Percentiles rank a stretch among this genome's conserved stretches.
Evolutionary conservation across 2,888 invertebrate genomes (phyloP).

Genomic region (Parnassius mnemosyne): DNA sequence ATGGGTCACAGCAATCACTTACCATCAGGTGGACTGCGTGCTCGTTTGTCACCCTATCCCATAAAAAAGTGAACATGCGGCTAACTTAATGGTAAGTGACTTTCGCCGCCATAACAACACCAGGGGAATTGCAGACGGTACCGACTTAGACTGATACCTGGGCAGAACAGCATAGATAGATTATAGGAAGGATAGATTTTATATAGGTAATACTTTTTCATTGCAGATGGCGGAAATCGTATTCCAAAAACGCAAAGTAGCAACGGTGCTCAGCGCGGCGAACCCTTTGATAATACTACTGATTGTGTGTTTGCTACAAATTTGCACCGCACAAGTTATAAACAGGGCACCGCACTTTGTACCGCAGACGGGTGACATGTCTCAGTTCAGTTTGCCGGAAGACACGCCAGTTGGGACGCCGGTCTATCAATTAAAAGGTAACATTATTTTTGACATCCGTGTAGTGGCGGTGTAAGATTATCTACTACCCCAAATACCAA

Average conservation of each 20-base stretch:
- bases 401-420: constrained; percentile 87
- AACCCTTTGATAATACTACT: constrained; percentile 58
- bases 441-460: constrained; percentile 12
- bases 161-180: no score
- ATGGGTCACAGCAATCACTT: no score
- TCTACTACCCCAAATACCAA: no score
- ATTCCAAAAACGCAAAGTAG: constrained; percentile 60
- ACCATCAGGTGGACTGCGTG: no score
- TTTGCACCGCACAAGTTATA: constrained; percentile 74
- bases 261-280: constrained; percentile 54
- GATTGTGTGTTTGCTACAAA: constrained; percentile 47
- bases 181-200: no score
- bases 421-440: constrained; percentile 87
- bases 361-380: constrained; percentile 88
- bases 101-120: no score
- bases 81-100: no score
- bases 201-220: not conserved
- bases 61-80: no score
- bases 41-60: no score
- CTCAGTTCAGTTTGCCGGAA: constrained; percentile 86
- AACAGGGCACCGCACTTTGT: constrained; percentile 88
- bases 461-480: no score
- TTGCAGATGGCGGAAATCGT: constrained; percentile 74
- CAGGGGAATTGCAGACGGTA: no score
- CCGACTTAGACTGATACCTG: no score